These are phyloP conservation scores for Tanypteryx hageni DNA, from an alignment of 2,888 invertebrate genomes.

Conservation along the genomic window DNA sequence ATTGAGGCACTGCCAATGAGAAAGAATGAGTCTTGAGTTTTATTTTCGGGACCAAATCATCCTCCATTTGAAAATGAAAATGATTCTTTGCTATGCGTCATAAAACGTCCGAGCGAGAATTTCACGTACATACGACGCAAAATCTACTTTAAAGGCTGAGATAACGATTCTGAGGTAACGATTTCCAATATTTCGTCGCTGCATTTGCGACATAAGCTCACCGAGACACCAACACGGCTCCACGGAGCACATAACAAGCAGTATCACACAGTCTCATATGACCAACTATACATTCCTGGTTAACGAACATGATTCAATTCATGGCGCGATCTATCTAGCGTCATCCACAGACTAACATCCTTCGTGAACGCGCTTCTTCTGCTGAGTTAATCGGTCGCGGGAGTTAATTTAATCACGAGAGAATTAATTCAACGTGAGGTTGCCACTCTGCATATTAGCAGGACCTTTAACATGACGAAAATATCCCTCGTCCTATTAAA, in stretches of 20 bases:
- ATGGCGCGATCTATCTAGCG: too few species aligned
- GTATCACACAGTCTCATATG: too few species aligned
- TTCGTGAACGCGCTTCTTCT: too few species aligned
- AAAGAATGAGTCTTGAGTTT: background rate
- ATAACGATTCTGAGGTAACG: constrained; percentile 8
- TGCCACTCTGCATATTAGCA: too few species aligned
- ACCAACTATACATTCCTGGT: too few species aligned
- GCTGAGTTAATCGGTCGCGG: too few species aligned
- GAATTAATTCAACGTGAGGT: too few species aligned
- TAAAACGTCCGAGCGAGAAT: background rate
- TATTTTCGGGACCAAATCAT: background rate
- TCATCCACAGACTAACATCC: too few species aligned
- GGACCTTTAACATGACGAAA: too few species aligned
- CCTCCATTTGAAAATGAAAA: background rate
- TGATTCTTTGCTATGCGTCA: background rate
- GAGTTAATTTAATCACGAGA: too few species aligned
- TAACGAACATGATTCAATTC: too few species aligned
- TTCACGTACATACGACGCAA: background rate
- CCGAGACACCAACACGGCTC: background rate
- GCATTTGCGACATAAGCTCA: background rate
- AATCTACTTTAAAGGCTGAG: background rate
- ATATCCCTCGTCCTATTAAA: too few species aligned
- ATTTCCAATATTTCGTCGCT: constrained; percentile 22
- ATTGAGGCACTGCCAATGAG: background rate
- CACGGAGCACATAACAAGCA: background rate